Conservation (phyloP, 2,113 vertebrate species). For the Nannospalax galili region DNA sequence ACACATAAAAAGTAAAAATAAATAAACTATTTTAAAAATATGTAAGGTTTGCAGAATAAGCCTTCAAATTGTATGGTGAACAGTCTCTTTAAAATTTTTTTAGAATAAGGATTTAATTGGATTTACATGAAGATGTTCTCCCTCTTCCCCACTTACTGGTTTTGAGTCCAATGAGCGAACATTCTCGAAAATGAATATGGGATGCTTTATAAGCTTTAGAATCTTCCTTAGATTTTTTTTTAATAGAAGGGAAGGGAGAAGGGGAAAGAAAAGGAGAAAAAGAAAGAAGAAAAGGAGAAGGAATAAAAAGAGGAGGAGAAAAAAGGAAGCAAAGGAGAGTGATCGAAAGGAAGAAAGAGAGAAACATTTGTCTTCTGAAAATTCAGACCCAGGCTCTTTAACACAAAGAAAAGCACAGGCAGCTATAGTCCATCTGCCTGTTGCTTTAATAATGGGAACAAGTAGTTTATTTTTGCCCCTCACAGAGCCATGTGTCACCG, state of each 20-base stretch:
- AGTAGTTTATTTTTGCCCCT: constrained; percentile 85
- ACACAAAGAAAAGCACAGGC: constrained; percentile 65
- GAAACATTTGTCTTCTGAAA: constrained; percentile 67
- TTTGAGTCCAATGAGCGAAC: background rate
- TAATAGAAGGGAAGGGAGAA: background rate
- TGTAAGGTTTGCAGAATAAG: background rate
- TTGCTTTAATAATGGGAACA: constrained; percentile 84
- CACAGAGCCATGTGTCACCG: constrained; percentile 84
- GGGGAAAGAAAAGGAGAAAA: background rate
- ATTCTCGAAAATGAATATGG: background rate
- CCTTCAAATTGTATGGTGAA: background rate
- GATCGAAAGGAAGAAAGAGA: background rate
- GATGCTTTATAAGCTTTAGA: background rate
- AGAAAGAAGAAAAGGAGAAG: rapidly evolving
- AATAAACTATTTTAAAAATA: background rate
- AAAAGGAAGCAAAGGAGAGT: no score
- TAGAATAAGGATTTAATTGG: background rate
- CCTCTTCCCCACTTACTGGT: background rate
- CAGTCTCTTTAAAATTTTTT: constrained; percentile 35
- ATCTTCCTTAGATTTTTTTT: background rate
- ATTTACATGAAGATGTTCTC: constrained; percentile 1
- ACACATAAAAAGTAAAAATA: no score
- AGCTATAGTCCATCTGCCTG: constrained; percentile 83
- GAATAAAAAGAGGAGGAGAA: background rate
- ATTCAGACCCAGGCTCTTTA: constrained; percentile 75